Base-by-base conservation (phyloP, 2,888 invertebrate genomes). In the Apamea sordens region DNA sequence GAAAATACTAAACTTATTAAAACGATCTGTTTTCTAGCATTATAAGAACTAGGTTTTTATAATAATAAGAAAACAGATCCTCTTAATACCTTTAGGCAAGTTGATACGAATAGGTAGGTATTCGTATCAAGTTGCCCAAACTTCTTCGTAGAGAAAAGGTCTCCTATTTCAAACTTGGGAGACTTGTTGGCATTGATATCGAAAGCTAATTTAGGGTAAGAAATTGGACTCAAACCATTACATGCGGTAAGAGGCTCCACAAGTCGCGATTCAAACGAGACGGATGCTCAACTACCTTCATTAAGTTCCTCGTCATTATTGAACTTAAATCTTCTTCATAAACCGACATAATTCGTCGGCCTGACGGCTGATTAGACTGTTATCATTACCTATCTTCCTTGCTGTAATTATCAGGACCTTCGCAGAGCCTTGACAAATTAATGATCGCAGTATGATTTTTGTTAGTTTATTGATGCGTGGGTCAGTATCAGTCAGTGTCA, bases 281-380 rank as follows among this genome's bases (percentile, higher is more conserved):
- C 32, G 53, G 28, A 44, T 76, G 24, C 10, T 28, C 36, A 36
- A 5, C 21, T 53, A n/a, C 41, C 24, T 50, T 36, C 64, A 61
- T 70, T 53, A 77, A 10, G 77, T 21, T 56, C 28, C 50, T 21
- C 56, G 28, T 50, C 63, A 77, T 56, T 36, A 68, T 71, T 78
- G 36, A 47, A 71, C 65, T 47, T 56, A 44, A n/a, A 67, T 67
- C 28, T 47, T 53, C 59, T 28, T 71, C 67, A 56, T 79, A 84
- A 67, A 84, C 84, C 10, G 36, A 24, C 47, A 68, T 41, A 68
- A 50, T 72, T 72, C 24, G n/a, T 50, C 6, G 61, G 11, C 28
- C 61, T 63, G 67, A 68, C 61, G 15, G 15, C 67, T 68, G 71
- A 67, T 78, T 78, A 63, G 47, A 53, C 10, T 47, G 61, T 61